These are phyloP conservation scores for Eupelmus urozonus DNA, from an alignment of 2,888 invertebrate genomes.

Conservation along the genomic window DNA sequence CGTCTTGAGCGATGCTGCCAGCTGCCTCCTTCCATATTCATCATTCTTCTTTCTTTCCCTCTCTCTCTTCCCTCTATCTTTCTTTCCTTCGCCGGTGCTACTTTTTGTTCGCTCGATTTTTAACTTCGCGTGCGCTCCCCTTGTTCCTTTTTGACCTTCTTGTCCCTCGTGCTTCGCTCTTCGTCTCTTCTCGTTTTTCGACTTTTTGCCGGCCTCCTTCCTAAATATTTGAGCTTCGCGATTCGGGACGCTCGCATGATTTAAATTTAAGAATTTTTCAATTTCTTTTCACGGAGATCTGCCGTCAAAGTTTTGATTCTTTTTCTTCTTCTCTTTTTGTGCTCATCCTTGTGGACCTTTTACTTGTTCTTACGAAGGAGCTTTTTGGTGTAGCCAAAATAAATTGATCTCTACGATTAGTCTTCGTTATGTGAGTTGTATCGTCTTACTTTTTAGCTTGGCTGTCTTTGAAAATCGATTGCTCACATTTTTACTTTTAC, in stretches of 20 bases:
- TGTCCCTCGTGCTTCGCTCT: conserved; percentile 48
- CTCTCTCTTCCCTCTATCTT: conserved; percentile 27
- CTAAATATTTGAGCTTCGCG: conserved; percentile 38
- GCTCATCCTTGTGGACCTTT: not conserved
- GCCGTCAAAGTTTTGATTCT: too few species aligned
- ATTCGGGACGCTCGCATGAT: conserved; percentile 14
- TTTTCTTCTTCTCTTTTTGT: not conserved
- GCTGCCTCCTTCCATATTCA: conserved; percentile 32
- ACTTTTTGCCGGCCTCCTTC: not conserved
- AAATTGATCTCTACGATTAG: not conserved
- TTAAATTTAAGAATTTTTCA: too few species aligned
- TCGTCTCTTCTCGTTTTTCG: not conserved
- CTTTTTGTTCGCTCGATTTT: conserved; percentile 58
- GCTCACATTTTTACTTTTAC: too few species aligned
- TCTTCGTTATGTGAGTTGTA: not conserved
- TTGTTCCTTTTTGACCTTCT: conserved; percentile 40
- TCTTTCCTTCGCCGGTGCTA: conserved; percentile 47
- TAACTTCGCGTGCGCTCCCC: conserved; percentile 56
- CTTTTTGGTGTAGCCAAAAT: not conserved
- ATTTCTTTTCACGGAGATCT: too few species aligned
- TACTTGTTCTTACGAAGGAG: not conserved
- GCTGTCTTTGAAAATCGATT: too few species aligned
- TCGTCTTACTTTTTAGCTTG: too few species aligned
- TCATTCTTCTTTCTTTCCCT: conserved; percentile 60
- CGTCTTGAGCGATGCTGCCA: conserved; percentile 61